These are phyloP conservation scores for Darwinula stevensoni DNA, from an alignment of 2,888 invertebrate species.

Conservation along the genomic window DNA sequence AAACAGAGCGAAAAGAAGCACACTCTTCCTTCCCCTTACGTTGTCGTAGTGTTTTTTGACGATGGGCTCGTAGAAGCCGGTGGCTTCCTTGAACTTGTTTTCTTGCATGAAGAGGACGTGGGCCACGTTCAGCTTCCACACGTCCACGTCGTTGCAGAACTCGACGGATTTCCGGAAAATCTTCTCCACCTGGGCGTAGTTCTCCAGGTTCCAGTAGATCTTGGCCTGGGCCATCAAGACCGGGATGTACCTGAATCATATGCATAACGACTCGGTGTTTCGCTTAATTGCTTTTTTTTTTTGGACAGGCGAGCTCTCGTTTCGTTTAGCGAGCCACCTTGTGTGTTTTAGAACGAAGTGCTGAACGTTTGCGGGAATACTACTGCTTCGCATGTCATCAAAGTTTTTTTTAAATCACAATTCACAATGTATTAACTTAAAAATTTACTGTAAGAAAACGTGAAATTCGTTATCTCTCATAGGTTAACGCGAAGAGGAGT, in stretches of 20 bases:
- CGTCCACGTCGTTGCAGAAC: slow-evolving; percentile 87
- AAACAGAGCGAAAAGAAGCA: neutral
- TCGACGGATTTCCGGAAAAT: slow-evolving; percentile 90
- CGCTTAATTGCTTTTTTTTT: too few relatives aligned
- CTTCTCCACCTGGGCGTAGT: slow-evolving; percentile 82
- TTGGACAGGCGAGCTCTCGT: too few relatives aligned
- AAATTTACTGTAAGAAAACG: too few relatives aligned
- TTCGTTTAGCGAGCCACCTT: too few relatives aligned
- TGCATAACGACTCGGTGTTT: neutral
- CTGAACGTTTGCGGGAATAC: too few relatives aligned
- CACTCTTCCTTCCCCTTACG: slow-evolving; percentile 13
- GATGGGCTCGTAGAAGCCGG: slow-evolving; percentile 90
- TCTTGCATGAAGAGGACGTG: slow-evolving; percentile 99
- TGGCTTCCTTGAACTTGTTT: slow-evolving; percentile 89
- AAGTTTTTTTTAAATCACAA: too few relatives aligned
- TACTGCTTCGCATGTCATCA: neutral
- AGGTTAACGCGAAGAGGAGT: too few relatives aligned
- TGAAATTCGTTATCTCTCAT: too few relatives aligned
- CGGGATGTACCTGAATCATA: slow-evolving; percentile 46
- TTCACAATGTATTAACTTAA: too few relatives aligned
- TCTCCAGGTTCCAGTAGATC: slow-evolving; percentile 90
- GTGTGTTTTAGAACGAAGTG: too few relatives aligned
- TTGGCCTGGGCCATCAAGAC: slow-evolving; percentile 98
- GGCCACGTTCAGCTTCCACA: slow-evolving; percentile 91
- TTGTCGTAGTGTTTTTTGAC: slow-evolving; percentile 76